A percentile compares a stretch with the other conserved stretches of the same genome.
Conservation (phyloP, 2,113 vertebrate species). For the Otolemur garnettii region DNA sequence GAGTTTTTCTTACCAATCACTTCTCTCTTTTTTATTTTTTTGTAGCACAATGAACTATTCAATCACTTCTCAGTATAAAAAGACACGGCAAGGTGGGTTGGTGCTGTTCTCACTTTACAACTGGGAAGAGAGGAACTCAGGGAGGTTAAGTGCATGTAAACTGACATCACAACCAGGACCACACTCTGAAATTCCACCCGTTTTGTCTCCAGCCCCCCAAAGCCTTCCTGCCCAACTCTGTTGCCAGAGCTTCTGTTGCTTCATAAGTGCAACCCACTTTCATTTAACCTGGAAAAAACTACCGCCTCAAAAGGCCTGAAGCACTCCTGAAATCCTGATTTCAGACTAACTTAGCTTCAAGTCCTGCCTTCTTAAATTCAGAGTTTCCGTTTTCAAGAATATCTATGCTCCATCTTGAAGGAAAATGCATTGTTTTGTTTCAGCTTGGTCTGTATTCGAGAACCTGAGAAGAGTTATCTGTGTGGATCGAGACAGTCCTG, state of each 20-base stretch:
- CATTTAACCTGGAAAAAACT: not conserved
- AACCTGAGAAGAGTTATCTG: not conserved
- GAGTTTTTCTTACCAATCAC: not conserved
- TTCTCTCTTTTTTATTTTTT: too few relatives aligned
- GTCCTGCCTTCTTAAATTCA: not conserved
- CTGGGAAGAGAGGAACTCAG: rapidly evolving
- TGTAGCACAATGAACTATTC: too few relatives aligned
- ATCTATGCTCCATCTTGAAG: not conserved
- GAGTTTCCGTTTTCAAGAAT: not conserved
- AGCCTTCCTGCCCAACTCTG: rapidly evolving
- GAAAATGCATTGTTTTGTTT: not conserved
- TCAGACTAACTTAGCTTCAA: not conserved
- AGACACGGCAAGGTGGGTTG: not conserved
- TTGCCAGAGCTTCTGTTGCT: rapidly evolving
- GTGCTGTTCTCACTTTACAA: rapidly evolving
- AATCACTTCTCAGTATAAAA: not conserved
- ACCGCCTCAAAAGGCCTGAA: rapidly evolving
- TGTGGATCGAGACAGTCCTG: not conserved
- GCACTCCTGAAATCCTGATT: not conserved
- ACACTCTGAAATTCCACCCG: rapidly evolving
- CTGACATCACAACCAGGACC: not conserved
- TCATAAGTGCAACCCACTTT: not conserved
- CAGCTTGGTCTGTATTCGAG: not conserved
- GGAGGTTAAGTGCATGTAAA: not conserved
- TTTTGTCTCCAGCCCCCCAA: not conserved